These are phyloP conservation scores for Crambe crambe DNA, from an alignment of 37 sponge, comb jelly and placozoan species.

Conservation along the genomic window DNA sequence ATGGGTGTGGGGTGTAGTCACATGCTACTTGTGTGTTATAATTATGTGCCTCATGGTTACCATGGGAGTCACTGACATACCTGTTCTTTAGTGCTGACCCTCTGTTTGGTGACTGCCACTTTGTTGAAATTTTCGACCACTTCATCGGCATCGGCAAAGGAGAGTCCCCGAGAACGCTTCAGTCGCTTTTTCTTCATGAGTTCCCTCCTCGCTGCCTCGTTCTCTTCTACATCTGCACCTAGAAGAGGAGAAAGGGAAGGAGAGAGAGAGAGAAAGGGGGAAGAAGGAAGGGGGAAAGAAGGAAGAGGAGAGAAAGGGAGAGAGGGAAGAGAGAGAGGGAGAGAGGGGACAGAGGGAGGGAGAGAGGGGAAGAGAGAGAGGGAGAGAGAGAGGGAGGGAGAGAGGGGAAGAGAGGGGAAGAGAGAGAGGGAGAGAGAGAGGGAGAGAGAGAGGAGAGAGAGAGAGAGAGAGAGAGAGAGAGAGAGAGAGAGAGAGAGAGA, in stretches of 20 bases:
- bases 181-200: conserved; percentile 5
- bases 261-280: background rate
- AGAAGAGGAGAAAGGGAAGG: background rate
- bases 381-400: background rate
- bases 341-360: background rate
- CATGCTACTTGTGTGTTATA: background rate
- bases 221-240: conserved; percentile 14
- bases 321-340: background rate
- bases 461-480: background rate
- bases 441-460: background rate
- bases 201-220: background rate
- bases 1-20: too few species aligned
- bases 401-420: background rate
- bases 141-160: conserved; percentile 45
- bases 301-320: background rate
- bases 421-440: background rate
- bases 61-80: background rate
- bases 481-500: background rate
- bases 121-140: conserved; percentile 41
- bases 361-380: background rate
- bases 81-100: conserved; percentile 32
- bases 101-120: conserved; percentile 38
- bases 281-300: background rate
- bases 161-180: conserved; percentile 28
- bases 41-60: background rate